Percentiles rank a stretch among this genome's conserved stretches.
These are phyloP conservation scores for Epizoanthus rinbou DNA, from an alignment of 92 coral and sea anemone species.

Conservation along the genomic window DNA sequence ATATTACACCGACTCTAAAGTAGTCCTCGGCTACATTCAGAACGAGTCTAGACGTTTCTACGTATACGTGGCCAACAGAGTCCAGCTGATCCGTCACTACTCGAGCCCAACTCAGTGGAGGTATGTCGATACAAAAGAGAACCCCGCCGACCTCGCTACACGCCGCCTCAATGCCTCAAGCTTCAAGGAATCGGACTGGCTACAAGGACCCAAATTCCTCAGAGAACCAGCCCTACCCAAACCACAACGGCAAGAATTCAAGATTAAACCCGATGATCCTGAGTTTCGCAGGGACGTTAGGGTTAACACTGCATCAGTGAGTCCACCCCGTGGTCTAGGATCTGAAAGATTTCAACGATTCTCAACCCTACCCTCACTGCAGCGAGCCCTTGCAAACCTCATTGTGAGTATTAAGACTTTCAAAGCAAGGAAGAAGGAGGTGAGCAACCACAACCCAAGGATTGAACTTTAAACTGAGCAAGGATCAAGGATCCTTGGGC, in stretches of 20 bases:
- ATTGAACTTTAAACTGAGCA: too few species aligned
- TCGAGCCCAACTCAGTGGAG: conserved; percentile 52
- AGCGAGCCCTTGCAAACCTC: too few species aligned
- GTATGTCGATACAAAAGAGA: conserved; percentile 26
- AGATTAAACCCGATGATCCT: conserved; percentile 37
- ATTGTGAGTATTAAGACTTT: too few species aligned
- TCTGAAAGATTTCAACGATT: conserved; percentile 26
- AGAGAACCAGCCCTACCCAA: not conserved
- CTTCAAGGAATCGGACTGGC: conserved; percentile 46
- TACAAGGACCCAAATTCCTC: conserved; percentile 51
- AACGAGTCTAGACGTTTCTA: conserved; percentile 55
- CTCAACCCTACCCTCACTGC: conserved; percentile 6
- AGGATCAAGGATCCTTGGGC: too few species aligned
- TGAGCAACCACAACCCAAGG: too few species aligned
- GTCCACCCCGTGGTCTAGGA: not conserved
- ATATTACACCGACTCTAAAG: conserved; percentile 64
- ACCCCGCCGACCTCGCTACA: conserved; percentile 50
- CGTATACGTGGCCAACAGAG: conserved; percentile 63
- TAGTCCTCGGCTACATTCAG: conserved; percentile 47
- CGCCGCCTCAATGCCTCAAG: conserved; percentile 37
- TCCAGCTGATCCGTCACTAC: conserved; percentile 46
- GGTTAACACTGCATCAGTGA: not conserved
- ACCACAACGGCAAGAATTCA: not conserved
- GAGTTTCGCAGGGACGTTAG: conserved; percentile 54
- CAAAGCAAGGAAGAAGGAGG: too few species aligned